phyloP scores from a whole-genome alignment of 2,888 invertebrate genomes.

The Caenorhabditis drosophilae region DNA sequence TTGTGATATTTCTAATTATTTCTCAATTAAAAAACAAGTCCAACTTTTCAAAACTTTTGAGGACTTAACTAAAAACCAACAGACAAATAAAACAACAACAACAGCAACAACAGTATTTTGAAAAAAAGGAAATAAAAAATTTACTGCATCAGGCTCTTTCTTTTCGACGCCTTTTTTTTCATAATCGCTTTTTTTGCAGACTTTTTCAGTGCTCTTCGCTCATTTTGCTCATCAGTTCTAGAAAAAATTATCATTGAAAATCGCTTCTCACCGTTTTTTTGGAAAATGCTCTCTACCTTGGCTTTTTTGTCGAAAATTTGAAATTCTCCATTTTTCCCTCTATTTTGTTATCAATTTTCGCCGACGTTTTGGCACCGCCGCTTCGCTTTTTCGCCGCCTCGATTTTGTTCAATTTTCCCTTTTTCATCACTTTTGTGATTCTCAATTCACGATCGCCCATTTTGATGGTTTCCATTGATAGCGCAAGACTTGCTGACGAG shows the following conservation, averaged over 20 bases:
- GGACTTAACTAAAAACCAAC: neutral
- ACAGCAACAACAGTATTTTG: conserved; percentile 9
- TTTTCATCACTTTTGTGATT: conserved; percentile 47
- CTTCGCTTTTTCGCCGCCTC: conserved; percentile 11
- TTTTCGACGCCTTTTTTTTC: conserved; percentile 37
- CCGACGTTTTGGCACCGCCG: conserved; percentile 23
- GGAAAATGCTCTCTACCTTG: conserved; percentile 18
- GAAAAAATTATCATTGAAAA: no score
- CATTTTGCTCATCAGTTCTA: conserved; percentile 40
- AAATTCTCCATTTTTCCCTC: conserved; percentile 37
- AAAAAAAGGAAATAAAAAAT: conserved; percentile 4
- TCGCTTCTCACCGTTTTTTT: neutral
- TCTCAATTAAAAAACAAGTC: neutral
- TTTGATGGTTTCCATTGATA: conserved; percentile 35
- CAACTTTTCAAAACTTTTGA: neutral
- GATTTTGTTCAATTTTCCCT: conserved; percentile 28
- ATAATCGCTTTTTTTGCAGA: conserved; percentile 45
- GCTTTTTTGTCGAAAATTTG: conserved; percentile 46
- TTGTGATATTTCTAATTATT: conserved; percentile 14
- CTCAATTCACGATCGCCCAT: conserved; percentile 40
- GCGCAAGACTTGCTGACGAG: conserved; percentile 35
- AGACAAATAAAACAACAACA: conserved; percentile 1
- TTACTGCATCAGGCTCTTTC: conserved; percentile 38
- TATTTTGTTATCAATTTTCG: conserved; percentile 7
- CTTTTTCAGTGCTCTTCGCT: conserved; percentile 43